Conservation (phyloP, 2,888 invertebrate species). For the Drosophila pegasa region DNA sequence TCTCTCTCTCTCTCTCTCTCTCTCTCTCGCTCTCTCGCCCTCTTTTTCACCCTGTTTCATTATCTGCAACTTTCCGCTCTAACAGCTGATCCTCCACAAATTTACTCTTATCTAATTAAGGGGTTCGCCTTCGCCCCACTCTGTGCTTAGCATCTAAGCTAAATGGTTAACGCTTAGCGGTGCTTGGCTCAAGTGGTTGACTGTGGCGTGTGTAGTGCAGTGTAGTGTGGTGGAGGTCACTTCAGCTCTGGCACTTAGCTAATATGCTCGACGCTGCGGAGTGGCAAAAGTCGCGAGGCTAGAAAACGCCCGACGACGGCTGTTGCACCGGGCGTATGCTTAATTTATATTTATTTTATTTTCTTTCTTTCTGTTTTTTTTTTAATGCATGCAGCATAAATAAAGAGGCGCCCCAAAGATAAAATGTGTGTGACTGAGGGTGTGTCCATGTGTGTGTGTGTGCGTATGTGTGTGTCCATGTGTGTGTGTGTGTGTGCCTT, state of each 20-base stretch:
- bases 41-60: not conserved
- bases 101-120: not conserved
- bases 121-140: not conserved
- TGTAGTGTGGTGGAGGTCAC: not conserved
- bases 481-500: slow-evolving; percentile 18
- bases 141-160: not conserved
- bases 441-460: slow-evolving; percentile 6
- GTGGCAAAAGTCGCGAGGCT: slow-evolving; percentile 19
- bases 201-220: not conserved
- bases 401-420: slow-evolving; percentile 51
- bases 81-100: not conserved
- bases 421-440: slow-evolving; percentile 21
- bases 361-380: slow-evolving; percentile 31
- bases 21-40: not conserved
- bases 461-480: slow-evolving; percentile 4
- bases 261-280: slow-evolving; percentile 28
- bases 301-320: slow-evolving; percentile 39
- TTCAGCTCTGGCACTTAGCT: slow-evolving; percentile 26
- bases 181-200: slow-evolving; percentile 19
- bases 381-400: slow-evolving; percentile 76
- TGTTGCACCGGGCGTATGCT: slow-evolving; percentile 71
- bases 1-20: too few relatives aligned
- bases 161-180: slow-evolving; percentile 13
- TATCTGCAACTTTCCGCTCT: too few relatives aligned
- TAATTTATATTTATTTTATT: slow-evolving; percentile 79